Percentiles rank a stretch among this genome's conserved stretches.
These are phyloP conservation scores for Synergus umbraculus DNA, from an alignment of 2,888 invertebrate genomes.

Conservation along the genomic window DNA sequence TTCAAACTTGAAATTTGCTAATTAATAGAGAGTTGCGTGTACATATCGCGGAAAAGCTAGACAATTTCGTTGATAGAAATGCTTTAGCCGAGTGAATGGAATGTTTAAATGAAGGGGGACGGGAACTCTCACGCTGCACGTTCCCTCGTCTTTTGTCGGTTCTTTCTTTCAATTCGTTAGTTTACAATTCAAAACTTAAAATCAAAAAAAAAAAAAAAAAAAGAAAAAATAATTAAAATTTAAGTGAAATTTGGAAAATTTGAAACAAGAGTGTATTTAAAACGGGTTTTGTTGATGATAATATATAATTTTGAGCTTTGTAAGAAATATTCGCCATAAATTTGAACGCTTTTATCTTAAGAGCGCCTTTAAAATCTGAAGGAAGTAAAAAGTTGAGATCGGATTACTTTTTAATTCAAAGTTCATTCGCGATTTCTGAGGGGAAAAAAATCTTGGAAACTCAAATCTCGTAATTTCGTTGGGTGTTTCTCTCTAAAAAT, in stretches of 20 bases:
- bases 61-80: conserved; percentile 29
- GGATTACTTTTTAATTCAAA: conserved; percentile 21
- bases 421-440: conserved; percentile 6
- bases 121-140: neutral
- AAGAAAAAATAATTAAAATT: neutral
- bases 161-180: neutral
- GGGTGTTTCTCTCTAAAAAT: neutral
- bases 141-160: neutral
- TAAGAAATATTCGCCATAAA: neutral
- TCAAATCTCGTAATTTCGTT: conserved; percentile 17
- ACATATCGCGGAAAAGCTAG: conserved; percentile 33
- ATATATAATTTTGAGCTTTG: neutral
- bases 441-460: neutral
- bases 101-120: neutral
- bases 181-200: neutral
- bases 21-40: conserved; percentile 12
- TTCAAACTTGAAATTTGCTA: conserved; percentile 9
- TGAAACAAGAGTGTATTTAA: neutral
- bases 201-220: neutral
- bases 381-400: conserved; percentile 2
- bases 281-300: too few species aligned
- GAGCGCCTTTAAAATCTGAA: neutral
- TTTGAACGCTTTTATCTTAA: too few species aligned
- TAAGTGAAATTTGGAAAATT: too few species aligned
- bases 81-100: conserved; percentile 29